Percentiles rank a stretch among this genome's conserved stretches.
phyloP scores from a whole-genome alignment of 2,888 invertebrate species.

The Chydorus sphaericus region DNA sequence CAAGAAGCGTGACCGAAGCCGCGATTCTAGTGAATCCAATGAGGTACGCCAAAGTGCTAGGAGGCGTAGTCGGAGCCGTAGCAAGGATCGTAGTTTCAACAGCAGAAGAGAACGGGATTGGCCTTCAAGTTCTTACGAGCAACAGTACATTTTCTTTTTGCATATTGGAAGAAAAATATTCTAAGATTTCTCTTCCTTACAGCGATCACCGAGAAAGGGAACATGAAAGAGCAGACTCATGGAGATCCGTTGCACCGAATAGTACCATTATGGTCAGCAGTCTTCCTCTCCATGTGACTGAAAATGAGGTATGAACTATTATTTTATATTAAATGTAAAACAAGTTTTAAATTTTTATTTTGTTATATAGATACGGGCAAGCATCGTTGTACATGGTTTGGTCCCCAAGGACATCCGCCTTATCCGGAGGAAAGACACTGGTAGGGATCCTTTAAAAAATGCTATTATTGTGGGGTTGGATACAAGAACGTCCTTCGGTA shows the following conservation, averaged over 20 bases:
- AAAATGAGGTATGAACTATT: slow-evolving; percentile 49
- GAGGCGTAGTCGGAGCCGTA: background rate
- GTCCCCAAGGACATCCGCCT: slow-evolving; percentile 65
- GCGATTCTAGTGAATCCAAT: background rate
- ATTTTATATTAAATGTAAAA: background rate
- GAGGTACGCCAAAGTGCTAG: too few species aligned
- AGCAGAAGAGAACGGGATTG: background rate
- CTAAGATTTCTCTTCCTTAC: background rate
- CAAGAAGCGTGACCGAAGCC: background rate
- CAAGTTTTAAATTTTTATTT: slow-evolving; percentile 19
- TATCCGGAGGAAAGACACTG: slow-evolving; percentile 69
- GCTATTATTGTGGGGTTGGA: too few species aligned
- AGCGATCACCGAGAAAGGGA: slow-evolving; percentile 1
- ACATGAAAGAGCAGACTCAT: slow-evolving; percentile 28
- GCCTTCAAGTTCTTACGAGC: background rate
- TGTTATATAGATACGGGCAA: slow-evolving; percentile 55
- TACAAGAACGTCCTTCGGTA: too few species aligned
- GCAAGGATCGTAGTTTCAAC: background rate
- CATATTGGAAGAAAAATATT: background rate
- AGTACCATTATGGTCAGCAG: slow-evolving; percentile 62
- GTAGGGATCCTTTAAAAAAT: slow-evolving; percentile 33
- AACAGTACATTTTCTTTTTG: background rate
- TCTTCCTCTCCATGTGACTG: slow-evolving; percentile 55
- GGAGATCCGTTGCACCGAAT: slow-evolving; percentile 42
- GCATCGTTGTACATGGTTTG: slow-evolving; percentile 55